These are phyloP conservation scores for Tyto alba DNA, from an alignment of 2,113 vertebrate genomes.

Conservation along the genomic window DNA sequence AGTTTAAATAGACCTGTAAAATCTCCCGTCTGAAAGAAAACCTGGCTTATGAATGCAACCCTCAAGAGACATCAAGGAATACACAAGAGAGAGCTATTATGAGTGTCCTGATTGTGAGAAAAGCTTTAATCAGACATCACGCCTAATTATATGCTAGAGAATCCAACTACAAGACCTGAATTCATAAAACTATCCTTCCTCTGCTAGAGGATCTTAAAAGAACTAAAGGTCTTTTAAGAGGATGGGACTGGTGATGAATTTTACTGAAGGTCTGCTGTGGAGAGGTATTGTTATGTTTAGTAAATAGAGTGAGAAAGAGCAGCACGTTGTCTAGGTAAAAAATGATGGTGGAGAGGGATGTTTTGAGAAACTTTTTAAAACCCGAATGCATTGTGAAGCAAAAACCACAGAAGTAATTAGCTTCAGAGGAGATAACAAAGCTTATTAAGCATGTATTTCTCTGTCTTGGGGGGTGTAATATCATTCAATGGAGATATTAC, in stretches of 20 bases:
- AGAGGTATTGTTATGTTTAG: background rate
- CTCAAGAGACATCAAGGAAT: background rate
- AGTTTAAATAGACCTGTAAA: background rate
- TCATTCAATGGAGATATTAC: background rate
- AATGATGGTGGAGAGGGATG: background rate
- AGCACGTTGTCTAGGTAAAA: background rate
- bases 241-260: background rate
- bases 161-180: constrained; percentile 18
- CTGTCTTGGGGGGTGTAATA: background rate
- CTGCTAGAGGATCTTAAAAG: background rate
- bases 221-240: background rate
- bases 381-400: background rate
- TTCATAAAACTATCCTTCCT: background rate
- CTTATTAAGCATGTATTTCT: constrained; percentile 24
- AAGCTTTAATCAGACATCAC: constrained; percentile 21
- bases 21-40: background rate
- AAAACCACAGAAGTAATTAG: constrained; percentile 16
- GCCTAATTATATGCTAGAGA: background rate
- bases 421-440: constrained; percentile 28
- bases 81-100: background rate
- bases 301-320: background rate
- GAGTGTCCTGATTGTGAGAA: background rate
- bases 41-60: background rate
- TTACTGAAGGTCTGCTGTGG: background rate
- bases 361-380: constrained; percentile 4